Evolutionary conservation across 2,113 vertebrate species (phyloP), one percentile per base, ranked within the genome.

Genomic region (Malurus cyaneus): DNA sequence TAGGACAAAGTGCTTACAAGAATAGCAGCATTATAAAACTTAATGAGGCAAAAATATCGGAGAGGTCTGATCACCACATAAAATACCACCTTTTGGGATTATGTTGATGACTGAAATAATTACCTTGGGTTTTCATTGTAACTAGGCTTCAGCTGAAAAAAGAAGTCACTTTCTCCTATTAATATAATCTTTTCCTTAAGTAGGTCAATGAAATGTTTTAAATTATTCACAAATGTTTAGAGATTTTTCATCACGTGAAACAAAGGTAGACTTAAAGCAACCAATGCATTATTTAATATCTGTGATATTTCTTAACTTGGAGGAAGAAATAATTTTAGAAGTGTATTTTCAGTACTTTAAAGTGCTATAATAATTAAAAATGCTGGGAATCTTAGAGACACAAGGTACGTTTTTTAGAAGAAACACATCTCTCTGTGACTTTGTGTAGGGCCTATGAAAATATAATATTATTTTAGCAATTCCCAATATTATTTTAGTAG

Each of bases 21-120:
- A 97, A 95, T 86, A 97, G 83, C 78, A 96, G 15, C 28, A 42
- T 88, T 86, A 90, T 96, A 96, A 97, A 97, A 96, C 76, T 95
- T 93, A 97, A 42, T 74, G 87, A 96, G 80, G 92, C 49, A 65
- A 95, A 87, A 91, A 89, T 84, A 89, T 95, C 46, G 7, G 71
- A 95, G 95, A 96, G 74, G 65, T 83, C 61, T 92, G 70, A 93
- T 94, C 72, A 78, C 29, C 49, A 80, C 74, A 90, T 70, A 96
- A 84, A 97, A 96, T 73, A 76, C 70, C 61, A 94, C 86, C 81
- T 96, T 97, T 90, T 89, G 97, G 93, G 96, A 94, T 82, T 96
- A 69, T 88, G 67, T 69, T 91, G 88, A 91, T 88, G 62, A 84
- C 80, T 79, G 80, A 80, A 94, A 79, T 86, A 94, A 96, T 93